phyloP scores from a whole-genome alignment of 2,797 vertebrate genomes.

The Gila robusta region DNA sequence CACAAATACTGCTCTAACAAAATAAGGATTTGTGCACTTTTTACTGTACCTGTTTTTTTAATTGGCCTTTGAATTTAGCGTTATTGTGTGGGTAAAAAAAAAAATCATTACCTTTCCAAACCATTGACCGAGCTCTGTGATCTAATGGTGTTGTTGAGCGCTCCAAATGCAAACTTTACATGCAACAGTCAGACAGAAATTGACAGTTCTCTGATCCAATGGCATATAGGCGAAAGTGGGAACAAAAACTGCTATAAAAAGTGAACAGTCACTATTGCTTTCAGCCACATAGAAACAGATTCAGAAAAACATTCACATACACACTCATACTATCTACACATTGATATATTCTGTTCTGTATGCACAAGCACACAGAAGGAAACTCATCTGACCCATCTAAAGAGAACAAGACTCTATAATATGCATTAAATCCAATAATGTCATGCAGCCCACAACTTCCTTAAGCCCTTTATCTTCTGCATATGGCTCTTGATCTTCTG shows the following conservation, averaged over 20 bases:
- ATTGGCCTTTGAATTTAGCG: too few species aligned
- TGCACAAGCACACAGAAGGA: background rate
- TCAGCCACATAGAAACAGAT: background rate
- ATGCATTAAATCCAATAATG: conserved; percentile 26
- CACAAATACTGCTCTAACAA: too few species aligned
- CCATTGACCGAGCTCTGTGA: too few species aligned
- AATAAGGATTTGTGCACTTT: too few species aligned
- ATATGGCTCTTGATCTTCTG: conserved; percentile 42
- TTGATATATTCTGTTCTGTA: background rate
- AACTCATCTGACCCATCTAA: conserved; percentile 10
- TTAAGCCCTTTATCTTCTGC: conserved; percentile 6
- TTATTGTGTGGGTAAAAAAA: too few species aligned
- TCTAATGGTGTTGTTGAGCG: too few species aligned
- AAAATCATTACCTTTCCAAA: too few species aligned
- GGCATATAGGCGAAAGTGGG: too few species aligned
- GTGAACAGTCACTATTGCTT: background rate
- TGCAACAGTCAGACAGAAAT: too few species aligned
- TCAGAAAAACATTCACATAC: background rate
- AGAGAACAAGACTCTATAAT: conserved; percentile 14
- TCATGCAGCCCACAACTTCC: conserved; percentile 19
- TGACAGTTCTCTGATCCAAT: too few species aligned
- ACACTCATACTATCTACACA: background rate
- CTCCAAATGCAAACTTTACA: too few species aligned
- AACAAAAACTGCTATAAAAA: background rate
- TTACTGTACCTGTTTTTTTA: too few species aligned